phyloP scores from a whole-genome alignment of 2,797 vertebrate genomes.

The Lacerta bilineata region DNA sequence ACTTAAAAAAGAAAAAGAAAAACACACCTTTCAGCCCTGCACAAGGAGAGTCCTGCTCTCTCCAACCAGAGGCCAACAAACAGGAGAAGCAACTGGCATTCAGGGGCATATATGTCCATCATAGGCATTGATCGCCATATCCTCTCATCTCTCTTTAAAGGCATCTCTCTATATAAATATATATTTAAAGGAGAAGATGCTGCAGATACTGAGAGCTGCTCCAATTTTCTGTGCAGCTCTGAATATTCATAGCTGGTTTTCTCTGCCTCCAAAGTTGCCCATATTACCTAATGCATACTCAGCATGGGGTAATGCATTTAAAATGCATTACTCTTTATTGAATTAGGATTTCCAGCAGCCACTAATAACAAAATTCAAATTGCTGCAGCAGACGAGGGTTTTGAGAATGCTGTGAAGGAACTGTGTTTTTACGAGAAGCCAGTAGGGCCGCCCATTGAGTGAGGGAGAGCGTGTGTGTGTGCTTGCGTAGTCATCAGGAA shows the following conservation, averaged over 20 bases:
- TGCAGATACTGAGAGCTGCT: slow-evolving; percentile 74
- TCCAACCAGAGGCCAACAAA: background rate
- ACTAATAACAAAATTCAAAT: slow-evolving; percentile 98
- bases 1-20: slow-evolving; percentile 76
- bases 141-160: background rate
- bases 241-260: slow-evolving; percentile 73
- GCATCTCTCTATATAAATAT: too few species aligned
- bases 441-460: slow-evolving; percentile 78
- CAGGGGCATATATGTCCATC: background rate
- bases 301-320: slow-evolving; percentile 88
- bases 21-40: slow-evolving; percentile 42
- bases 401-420: slow-evolving; percentile 80
- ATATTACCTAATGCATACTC: slow-evolving; percentile 87
- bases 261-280: slow-evolving; percentile 76
- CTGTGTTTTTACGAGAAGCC: slow-evolving; percentile 79
- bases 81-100: background rate
- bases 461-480: slow-evolving; percentile 38
- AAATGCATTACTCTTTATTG: slow-evolving; percentile 96
- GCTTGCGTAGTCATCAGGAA: slow-evolving; percentile 73
- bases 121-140: background rate
- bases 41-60: background rate
- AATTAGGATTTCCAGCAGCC: slow-evolving; percentile 95
- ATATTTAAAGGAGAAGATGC: slow-evolving; percentile 26
- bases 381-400: slow-evolving; percentile 90
- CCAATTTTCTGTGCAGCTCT: slow-evolving; percentile 78